Conservation (phyloP, 1,140 invertebrate species). For the Drosophila varians region DNA sequence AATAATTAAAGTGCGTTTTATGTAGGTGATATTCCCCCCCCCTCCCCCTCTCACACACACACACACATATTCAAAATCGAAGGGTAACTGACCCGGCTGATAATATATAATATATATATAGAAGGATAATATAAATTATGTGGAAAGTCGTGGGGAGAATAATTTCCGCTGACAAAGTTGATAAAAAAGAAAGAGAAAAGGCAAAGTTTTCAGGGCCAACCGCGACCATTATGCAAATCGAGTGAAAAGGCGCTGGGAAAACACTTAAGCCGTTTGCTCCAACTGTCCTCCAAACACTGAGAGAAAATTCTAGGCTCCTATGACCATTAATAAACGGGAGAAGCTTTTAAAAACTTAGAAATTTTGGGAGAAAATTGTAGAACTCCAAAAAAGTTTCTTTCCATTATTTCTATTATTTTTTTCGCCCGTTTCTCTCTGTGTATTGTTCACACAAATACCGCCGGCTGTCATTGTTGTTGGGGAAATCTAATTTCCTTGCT, state of each 20-base stretch:
- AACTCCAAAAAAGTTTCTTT: too few relatives aligned
- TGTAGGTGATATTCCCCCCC: conserved; percentile 9
- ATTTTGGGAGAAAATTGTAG: too few relatives aligned
- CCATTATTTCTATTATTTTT: neutral
- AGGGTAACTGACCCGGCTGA: conserved; percentile 17
- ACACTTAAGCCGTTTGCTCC: conserved; percentile 54
- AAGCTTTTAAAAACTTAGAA: too few relatives aligned
- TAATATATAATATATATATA: neutral
- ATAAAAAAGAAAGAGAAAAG: conserved; percentile 15
- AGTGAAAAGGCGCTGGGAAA: conserved; percentile 25
- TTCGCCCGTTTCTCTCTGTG: neutral
- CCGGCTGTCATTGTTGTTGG: conserved; percentile 25
- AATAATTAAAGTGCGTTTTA: conserved; percentile 63
- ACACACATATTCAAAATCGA: conserved; percentile 11
- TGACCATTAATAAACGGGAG: too few relatives aligned
- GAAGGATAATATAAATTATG: neutral
- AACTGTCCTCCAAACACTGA: conserved; percentile 17
- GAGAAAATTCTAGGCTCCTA: neutral
- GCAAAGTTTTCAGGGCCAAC: conserved; percentile 17
- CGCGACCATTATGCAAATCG: conserved; percentile 43
- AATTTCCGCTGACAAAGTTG: conserved; percentile 31
- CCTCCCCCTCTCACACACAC: neutral
- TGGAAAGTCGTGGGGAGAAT: neutral
- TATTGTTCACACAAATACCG: neutral
- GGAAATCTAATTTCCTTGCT: conserved; percentile 52